Base-by-base conservation (phyloP, 1,140 invertebrate genomes). In the Stegodyphus mimosarum region DNA sequence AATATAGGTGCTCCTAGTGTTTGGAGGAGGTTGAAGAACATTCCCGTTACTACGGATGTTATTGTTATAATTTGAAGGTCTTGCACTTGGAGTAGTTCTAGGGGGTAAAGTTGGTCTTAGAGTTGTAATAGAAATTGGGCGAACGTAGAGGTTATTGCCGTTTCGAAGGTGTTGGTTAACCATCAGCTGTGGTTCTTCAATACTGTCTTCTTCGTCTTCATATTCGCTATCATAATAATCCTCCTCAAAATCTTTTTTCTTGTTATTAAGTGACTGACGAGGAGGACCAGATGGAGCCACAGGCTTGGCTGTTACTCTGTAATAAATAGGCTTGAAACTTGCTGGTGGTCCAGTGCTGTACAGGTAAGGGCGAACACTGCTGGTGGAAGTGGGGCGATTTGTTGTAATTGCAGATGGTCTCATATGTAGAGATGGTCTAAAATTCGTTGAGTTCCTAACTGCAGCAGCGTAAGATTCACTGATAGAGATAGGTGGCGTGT, bases 311-410 rank as follows among this genome's bases (percentile, higher is more conserved):
- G 50, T 72, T 15, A 72, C 64, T 67, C 64, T 67, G 72, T 83
- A 83, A 49, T 83, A 83, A 0, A 83, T n/a, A 18, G 81, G 81
- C 18, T 83, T 83, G 50, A 83, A 83, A 13, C 81, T 83, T 11
- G 81, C 81, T 2, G 81, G 81, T 0, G 81, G 71, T 53, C 81
- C 81, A 51, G 81, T 83, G 63, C 81, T 83, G 72, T 83, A 83
- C 5, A 75, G n/a, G 52, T 83, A 83, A 13, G 81, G 81, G 6
- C 72, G 52, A 6, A 72, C 9, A 50, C 72, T 83, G 15, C 67
- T 75, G 7, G 79, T 51, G n/a, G 79, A 9, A 11, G 11, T 11
- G 9, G 49, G n/a, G 13, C 18, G 50, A 15, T 7, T n/a, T 0
- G 78, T 80, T 11, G 52, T 80, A 33, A 60, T 50, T 49, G 79